Evolutionary conservation across 2,113 vertebrate genomes (phyloP).

Genomic region (Otis tarda): DNA sequence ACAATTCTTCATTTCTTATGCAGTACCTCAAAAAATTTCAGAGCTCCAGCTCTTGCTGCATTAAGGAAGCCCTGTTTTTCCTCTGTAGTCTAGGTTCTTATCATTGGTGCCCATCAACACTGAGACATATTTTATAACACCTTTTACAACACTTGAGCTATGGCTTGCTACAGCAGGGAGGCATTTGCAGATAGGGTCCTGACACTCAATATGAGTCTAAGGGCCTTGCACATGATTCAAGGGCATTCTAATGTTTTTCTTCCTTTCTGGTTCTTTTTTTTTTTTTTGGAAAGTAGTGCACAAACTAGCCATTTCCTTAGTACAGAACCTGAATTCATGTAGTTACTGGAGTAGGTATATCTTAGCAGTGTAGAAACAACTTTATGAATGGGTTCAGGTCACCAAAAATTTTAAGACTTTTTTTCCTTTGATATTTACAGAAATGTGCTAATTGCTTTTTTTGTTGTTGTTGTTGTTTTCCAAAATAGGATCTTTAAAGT

Average conservation of each 20-base stretch:
- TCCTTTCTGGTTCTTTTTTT: not conserved
- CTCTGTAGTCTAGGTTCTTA: not conserved
- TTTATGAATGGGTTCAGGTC: not conserved
- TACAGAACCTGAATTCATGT: not conserved
- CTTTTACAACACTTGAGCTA: not conserved
- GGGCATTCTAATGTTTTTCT: not conserved
- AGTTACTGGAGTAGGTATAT: not conserved
- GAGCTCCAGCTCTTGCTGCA: not conserved
- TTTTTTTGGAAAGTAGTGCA: not conserved
- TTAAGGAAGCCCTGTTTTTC: not conserved
- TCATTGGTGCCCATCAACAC: not conserved
- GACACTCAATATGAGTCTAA: not conserved
- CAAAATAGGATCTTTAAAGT: not conserved
- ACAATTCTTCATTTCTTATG: not conserved
- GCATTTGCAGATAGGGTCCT: not conserved
- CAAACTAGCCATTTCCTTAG: not conserved
- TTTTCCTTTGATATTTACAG: not conserved
- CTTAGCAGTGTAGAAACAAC: not conserved
- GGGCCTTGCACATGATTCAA: not conserved
- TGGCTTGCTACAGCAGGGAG: not conserved
- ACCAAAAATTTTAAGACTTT: not conserved
- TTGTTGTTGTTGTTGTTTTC: not conserved
- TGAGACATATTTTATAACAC: not conserved
- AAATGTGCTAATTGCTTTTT: not conserved
- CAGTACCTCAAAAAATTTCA: not conserved